These are phyloP conservation scores for Propithecus coquereli DNA, from an alignment of 2,113 vertebrate genomes.

Conservation along the genomic window DNA sequence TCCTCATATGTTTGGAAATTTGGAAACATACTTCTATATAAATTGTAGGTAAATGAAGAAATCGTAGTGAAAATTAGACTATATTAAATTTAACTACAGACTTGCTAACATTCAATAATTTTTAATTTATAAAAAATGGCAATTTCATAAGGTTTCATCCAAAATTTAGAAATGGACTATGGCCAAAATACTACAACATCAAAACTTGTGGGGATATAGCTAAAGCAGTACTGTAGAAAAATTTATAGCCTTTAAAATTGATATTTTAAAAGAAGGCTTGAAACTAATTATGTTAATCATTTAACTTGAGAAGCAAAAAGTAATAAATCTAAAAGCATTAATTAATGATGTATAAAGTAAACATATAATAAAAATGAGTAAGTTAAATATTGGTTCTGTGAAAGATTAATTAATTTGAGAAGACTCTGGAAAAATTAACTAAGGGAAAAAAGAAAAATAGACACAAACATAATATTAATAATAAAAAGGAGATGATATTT, in stretches of 20 bases:
- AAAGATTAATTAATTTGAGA: neutral
- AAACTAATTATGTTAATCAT: neutral
- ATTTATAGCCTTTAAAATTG: neutral
- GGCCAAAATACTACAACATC: neutral
- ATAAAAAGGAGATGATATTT: neutral
- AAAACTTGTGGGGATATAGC: neutral
- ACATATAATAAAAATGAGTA: neutral
- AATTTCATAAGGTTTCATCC: neutral
- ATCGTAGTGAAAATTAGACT: neutral
- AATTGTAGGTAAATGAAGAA: neutral
- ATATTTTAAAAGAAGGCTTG: neutral
- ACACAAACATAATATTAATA: neutral
- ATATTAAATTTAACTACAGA: neutral
- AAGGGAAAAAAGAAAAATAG: neutral
- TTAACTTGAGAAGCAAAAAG: neutral
- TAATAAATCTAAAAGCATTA: neutral
- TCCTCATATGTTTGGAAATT: neutral
- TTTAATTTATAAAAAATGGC: neutral
- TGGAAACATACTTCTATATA: neutral
- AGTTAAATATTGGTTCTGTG: neutral
- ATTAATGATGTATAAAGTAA: neutral
- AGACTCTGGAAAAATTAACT: neutral
- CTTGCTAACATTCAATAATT: neutral
- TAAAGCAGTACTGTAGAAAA: neutral
- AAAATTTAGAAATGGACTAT: neutral